Evolutionary conservation across 2,113 vertebrate genomes (phyloP).

Genomic region (Felis chaus): DNA sequence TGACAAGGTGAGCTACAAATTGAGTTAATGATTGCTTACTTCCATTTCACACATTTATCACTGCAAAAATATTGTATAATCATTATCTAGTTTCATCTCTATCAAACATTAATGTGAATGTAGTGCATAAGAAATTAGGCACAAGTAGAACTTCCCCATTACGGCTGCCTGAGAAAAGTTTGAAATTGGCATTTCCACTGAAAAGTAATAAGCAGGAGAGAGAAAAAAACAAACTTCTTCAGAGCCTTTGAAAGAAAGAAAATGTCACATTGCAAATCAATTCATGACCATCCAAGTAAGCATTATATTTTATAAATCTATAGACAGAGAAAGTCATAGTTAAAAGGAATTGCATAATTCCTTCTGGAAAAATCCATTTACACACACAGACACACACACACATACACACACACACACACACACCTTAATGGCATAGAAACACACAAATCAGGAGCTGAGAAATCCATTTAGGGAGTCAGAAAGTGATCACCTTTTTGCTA

Average conservation of each 20-base stretch:
- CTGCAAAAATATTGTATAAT: not conserved
- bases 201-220: not conserved
- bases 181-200: not conserved
- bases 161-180: not conserved
- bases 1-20: conserved; percentile 24
- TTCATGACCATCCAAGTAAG: not conserved
- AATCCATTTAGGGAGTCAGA: not conserved
- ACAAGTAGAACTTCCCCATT: not conserved
- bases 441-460: too few relatives aligned
- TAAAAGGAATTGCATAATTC: not conserved
- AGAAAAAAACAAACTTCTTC: not conserved
- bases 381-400: too few relatives aligned
- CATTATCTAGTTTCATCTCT: not conserved
- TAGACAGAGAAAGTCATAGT: not conserved
- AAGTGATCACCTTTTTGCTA: not conserved
- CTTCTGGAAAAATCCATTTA: not conserved
- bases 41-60: not conserved
- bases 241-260: not conserved
- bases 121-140: not conserved
- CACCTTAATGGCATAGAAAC: not conserved
- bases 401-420: not conserved
- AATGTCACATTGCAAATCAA: not conserved
- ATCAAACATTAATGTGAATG: conserved; percentile 30
- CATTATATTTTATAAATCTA: not conserved
- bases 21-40: conserved; percentile 16